A percentile compares a stretch with the other conserved stretches of the same genome.
phyloP scores from a whole-genome alignment of 2,797 vertebrate species.

The Sebastes taczanowskii region DNA sequence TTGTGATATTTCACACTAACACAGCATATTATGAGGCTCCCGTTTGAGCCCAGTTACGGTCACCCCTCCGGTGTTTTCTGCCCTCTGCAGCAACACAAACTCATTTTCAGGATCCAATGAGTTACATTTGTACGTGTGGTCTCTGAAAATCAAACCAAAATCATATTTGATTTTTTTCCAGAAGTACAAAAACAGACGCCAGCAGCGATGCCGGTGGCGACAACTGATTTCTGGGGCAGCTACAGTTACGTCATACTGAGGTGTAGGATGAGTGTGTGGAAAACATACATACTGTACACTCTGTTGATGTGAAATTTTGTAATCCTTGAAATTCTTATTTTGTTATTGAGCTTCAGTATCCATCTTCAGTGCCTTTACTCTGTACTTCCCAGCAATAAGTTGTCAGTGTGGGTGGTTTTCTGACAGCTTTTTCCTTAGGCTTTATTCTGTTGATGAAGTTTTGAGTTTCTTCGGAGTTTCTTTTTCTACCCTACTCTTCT shows the following conservation, averaged over 20 bases:
- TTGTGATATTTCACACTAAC: constrained; percentile 19
- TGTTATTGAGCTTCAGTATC: constrained; percentile 7
- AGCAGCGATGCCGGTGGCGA: constrained; percentile 45
- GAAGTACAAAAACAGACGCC: constrained; percentile 36
- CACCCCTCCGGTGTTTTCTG: background rate
- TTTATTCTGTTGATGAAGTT: constrained; percentile 51
- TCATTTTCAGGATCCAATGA: constrained; percentile 6
- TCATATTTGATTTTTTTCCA: constrained; percentile 25
- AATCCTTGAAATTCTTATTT: constrained; percentile 13
- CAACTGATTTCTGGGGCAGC: constrained; percentile 28
- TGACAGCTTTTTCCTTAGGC: constrained; percentile 51
- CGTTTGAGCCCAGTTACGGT: background rate
- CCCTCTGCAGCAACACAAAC: background rate
- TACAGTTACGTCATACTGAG: constrained; percentile 30
- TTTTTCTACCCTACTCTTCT: constrained; percentile 21
- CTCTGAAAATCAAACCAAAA: constrained; percentile 29
- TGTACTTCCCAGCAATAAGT: constrained; percentile 26
- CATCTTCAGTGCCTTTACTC: constrained; percentile 17
- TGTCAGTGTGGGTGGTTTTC: constrained; percentile 48
- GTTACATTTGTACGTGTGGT: background rate
- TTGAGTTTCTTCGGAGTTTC: constrained; percentile 31
- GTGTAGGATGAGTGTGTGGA: constrained; percentile 7
- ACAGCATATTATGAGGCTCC: background rate
- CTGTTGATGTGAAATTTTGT: constrained; percentile 16
- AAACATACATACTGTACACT: constrained; percentile 4